Evolutionary conservation across 2,888 invertebrate genomes (phyloP).

Genomic region (Dynastes grantii): DNA sequence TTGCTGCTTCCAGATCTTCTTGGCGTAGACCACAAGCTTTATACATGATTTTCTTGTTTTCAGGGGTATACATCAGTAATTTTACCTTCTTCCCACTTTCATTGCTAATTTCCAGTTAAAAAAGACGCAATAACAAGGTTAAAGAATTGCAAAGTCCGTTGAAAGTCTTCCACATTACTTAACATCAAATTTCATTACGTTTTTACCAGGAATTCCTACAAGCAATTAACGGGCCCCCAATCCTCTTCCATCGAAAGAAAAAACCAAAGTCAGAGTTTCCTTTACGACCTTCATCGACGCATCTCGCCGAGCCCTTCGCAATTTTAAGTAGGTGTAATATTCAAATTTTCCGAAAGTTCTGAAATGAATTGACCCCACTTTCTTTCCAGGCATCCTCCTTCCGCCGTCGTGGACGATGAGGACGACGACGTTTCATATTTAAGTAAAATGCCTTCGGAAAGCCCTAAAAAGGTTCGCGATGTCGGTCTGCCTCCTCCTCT

Average conservation of each 20-base stretch:
- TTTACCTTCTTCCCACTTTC: no score
- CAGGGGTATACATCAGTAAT: no score
- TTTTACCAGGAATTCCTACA: conserved; percentile 23
- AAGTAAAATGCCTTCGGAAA: conserved; percentile 9
- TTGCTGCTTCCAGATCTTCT: no score
- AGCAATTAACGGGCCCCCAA: conserved; percentile 16
- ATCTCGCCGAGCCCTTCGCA: conserved; percentile 16
- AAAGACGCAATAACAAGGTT: no score
- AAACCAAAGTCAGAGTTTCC: conserved; percentile 11
- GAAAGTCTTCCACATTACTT: not conserved
- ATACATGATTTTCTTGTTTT: no score
- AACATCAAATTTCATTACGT: conserved; percentile 12
- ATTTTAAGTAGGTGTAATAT: conserved; percentile 39
- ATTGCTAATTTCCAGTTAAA: not conserved
- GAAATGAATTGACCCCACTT: conserved; percentile 12
- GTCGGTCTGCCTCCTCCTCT: not conserved
- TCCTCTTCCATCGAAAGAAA: not conserved
- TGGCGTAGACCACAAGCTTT: no score
- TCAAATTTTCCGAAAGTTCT: conserved; percentile 25
- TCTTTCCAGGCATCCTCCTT: no score
- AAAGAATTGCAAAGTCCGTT: not conserved
- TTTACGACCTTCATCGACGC: conserved; percentile 16
- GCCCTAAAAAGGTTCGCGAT: not conserved
- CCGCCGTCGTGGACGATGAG: not conserved
- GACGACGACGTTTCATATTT: conserved; percentile 16